A percentile compares a stretch with the other conserved stretches of the same genome.
These are phyloP conservation scores for Beaufortia kweichowensis DNA, from an alignment of 2,113 vertebrate species.

Conservation along the genomic window DNA sequence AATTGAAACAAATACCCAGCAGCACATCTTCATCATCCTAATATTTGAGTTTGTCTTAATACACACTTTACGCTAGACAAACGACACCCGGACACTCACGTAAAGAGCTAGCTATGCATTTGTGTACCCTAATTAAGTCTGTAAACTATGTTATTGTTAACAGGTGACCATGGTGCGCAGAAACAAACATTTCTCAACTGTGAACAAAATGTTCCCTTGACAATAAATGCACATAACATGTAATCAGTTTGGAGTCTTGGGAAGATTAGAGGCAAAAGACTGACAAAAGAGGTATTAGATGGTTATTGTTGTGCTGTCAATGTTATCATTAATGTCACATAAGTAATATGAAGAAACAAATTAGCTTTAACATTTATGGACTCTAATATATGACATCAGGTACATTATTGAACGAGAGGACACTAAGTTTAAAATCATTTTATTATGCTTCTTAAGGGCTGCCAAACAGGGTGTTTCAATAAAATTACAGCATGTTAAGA, in stretches of 20 bases:
- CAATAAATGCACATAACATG: slow-evolving; percentile 1
- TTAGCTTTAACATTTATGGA: neutral
- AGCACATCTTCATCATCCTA: neutral
- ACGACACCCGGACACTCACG: neutral
- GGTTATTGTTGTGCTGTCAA: too few species aligned
- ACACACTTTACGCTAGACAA: neutral
- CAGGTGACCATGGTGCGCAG: slow-evolving; percentile 19
- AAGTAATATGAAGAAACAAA: too few species aligned
- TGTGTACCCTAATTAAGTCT: slow-evolving; percentile 12
- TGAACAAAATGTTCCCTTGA: slow-evolving; percentile 11
- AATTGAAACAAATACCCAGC: neutral
- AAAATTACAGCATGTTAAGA: slow-evolving; percentile 17
- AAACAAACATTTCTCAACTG: slow-evolving; percentile 21
- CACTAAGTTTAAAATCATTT: neutral
- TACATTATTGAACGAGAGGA: slow-evolving; percentile 6
- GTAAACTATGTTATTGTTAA: slow-evolving; percentile 17
- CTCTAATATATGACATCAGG: neutral
- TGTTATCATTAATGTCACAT: too few species aligned
- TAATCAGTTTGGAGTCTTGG: neutral
- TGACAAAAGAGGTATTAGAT: too few species aligned
- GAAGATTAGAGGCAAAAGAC: too few species aligned
- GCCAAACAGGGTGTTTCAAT: slow-evolving; percentile 9
- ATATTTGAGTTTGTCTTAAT: slow-evolving; percentile 3
- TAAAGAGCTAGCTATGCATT: neutral
- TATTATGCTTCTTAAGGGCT: slow-evolving; percentile 15